Evolutionary conservation across 2,888 invertebrate genomes (phyloP), one percentile per base, ranked within the genome.

Genomic region (Caenorhabditis sp.): DNA sequence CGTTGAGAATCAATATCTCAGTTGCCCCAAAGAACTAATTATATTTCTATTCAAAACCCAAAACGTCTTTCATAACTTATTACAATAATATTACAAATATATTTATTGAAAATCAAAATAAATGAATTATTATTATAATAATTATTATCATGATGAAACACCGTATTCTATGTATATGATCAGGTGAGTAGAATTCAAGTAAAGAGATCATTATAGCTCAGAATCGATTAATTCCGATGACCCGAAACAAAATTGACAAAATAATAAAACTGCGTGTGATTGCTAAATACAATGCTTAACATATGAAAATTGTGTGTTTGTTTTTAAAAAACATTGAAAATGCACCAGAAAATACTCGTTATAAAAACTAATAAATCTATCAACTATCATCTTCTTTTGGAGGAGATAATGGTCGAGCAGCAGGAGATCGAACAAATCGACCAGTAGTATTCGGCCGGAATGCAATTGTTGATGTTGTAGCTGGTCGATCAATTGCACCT

Each of bases 341-440:
- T 53, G 23, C 31, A 50, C 19, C 50, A 50, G n/a, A 50, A 50
- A 50, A 10, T 50, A 50, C 50, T 50, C 50, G 19, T 50, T 31
- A 31, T 31, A 31, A n/a, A n/a, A n/a, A n/a, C n/a, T n/a, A n/a
- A n/a, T n/a, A n/a, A n/a, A n/a, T n/a, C n/a, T n/a, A n/a, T n/a
- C n/a, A n/a, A n/a, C n/a, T n/a, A n/a, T n/a, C n/a, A n/a, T 43
- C 43, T 17, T 43, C 14, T 6, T 43, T 43, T 31, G 71, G 67
- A 2, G 73, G 66, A 0, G 73, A 69, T 0, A 73, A 49, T 14
- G 73, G 50, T 60, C 73, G 58, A n/a, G 73, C 62, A 36, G 68
- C 69, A 10, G 73, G 73, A 0, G 69, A 60, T 21, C 51, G 17
- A 1, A 73, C 54, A 49, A 73, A 73, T 31, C 68, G 68, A 1